phyloP scores from a whole-genome alignment of 2,113 vertebrate species.

The Pangasianodon hypophthalmus region DNA sequence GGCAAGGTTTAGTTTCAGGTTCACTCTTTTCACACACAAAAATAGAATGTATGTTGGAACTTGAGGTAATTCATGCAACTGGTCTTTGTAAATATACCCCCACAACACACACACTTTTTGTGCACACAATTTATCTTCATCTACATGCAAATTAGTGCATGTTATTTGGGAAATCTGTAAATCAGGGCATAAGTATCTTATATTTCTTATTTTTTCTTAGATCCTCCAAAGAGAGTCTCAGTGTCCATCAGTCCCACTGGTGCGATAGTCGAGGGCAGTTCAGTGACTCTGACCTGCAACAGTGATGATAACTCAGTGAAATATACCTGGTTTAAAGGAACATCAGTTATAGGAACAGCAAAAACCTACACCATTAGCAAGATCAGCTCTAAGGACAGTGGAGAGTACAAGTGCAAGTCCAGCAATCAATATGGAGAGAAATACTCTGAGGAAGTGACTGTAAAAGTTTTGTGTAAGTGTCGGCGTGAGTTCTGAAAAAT shows the following conservation, averaged over 20 bases:
- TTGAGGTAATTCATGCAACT: too few relatives aligned
- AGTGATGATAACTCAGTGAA: neutral
- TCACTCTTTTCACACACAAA: too few relatives aligned
- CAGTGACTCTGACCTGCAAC: neutral
- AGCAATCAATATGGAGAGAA: neutral
- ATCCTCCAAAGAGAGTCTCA: neutral
- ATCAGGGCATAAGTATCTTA: neutral
- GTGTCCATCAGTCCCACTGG: neutral
- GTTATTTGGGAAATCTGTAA: too few relatives aligned
- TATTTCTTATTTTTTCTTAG: neutral
- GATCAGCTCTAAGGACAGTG: neutral
- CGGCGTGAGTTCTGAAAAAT: neutral
- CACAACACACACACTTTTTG: too few relatives aligned
- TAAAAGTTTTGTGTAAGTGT: neutral
- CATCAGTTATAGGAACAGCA: neutral
- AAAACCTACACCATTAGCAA: neutral
- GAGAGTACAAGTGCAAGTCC: neutral
- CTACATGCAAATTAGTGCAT: too few relatives aligned
- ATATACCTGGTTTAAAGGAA: neutral
- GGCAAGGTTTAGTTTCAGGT: too few relatives aligned
- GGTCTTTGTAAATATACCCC: too few relatives aligned
- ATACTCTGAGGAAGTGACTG: neutral
- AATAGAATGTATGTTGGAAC: too few relatives aligned
- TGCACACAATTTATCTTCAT: too few relatives aligned
- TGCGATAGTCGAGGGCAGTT: neutral